Base-by-base conservation (phyloP, 2,113 vertebrate species). In the Merops nubicus region DNA sequence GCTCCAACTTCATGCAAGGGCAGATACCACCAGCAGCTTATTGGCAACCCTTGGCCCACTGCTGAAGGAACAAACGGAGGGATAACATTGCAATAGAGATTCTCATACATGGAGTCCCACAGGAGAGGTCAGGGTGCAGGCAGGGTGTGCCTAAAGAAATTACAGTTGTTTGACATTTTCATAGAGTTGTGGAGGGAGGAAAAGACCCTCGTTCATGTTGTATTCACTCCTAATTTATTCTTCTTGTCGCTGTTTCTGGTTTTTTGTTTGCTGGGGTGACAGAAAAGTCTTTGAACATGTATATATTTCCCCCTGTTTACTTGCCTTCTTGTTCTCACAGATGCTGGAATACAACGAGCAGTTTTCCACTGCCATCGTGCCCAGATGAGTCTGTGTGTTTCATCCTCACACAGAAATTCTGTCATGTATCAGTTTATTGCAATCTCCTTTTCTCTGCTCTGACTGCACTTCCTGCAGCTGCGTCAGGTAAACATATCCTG, bases 1-100 rank as follows among this genome's bases (percentile, higher is more conserved):
- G 2, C 8, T 85, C 10, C 19, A 64, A 15, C 9, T 53, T 10
- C 9, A 10, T 0, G 0, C 6, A 8, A 89, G 17, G 17, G 8
- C 25, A 62, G 50, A 50, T 40, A 18, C 12, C 53, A 69, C 4
- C 19, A 45, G 50, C 34, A 89, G 7, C 15, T 65, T 65, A 29
- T 4, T 67, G 51, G 6, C 51, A 67, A 16, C 3, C 3, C 2
- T 22, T 15, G 59, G 8, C 4, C 47, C 12, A 13, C 5, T 7
- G 16, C 22, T 70, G 60, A 81, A 59, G 11, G 14, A 3, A 4
- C 33, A 85, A 63, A 75, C 33, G 17, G 75, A 70, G 6, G 2
- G 26, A 23, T 59, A 33, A 56, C 12, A 36, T n/a, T 87, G 15
- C 15, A 2, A 5, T 7, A 42, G 74, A 75, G 42, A 42, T 72